Conservation (phyloP, 2,888 invertebrate species). For the Cantharis flavilabris region DNA sequence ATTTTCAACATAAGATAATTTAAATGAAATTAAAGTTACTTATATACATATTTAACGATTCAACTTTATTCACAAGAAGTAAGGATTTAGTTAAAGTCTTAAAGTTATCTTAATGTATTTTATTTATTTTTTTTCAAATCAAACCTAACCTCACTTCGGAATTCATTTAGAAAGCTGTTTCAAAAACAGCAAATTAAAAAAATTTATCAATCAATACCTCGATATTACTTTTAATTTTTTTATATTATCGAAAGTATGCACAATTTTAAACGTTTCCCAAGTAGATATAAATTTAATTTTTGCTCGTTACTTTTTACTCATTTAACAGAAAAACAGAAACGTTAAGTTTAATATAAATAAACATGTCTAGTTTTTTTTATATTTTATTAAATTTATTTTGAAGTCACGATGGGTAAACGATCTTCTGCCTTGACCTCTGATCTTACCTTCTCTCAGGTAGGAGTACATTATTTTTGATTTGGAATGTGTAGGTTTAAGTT, state of each 20-base stretch:
- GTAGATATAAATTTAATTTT: not conserved
- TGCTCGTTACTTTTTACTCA: not conserved
- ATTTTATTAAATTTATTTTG: not conserved
- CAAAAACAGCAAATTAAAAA: not conserved
- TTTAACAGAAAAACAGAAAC: not conserved
- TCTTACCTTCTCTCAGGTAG: conserved; percentile 13
- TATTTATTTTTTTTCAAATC: not conserved
- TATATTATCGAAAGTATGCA: not conserved
- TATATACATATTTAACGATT: not conserved
- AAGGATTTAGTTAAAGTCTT: not conserved
- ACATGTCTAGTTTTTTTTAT: not conserved
- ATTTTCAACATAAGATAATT: not conserved
- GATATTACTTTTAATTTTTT: not conserved
- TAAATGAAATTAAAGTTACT: not conserved
- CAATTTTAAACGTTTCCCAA: not conserved
- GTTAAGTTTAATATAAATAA: not conserved
- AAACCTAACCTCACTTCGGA: not conserved
- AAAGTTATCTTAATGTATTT: not conserved
- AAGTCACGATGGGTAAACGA: conserved; percentile 3
- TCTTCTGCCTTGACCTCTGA: conserved; percentile 18
- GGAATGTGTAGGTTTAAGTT: conserved; percentile 23
- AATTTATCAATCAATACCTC: not conserved
- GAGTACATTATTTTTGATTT: conserved; percentile 15
- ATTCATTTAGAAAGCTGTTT: not conserved
- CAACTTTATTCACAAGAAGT: not conserved